Evolutionary conservation across 2,888 invertebrate genomes (phyloP).

Genomic region (Drosophila maculinotata): DNA sequence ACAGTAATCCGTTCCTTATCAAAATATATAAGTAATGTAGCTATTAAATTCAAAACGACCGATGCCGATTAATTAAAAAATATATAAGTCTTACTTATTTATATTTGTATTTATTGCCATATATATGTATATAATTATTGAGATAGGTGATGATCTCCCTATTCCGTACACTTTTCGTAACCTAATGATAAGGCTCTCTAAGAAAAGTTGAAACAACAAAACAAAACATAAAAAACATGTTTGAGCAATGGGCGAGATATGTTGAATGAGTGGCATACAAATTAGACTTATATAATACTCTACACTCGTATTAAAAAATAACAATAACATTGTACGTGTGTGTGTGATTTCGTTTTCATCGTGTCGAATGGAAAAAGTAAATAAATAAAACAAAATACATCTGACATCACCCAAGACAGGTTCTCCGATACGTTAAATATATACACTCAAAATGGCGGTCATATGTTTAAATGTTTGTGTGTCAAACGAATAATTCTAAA

Average conservation of each 20-base stretch:
- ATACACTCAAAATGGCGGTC: conserved; percentile 29
- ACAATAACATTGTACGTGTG: conserved; percentile 2
- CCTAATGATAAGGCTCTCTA: neutral
- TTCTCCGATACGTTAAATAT: conserved; percentile 31
- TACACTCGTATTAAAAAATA: conserved; percentile 19
- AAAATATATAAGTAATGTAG: too few species aligned
- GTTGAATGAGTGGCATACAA: conserved; percentile 27
- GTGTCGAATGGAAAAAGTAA: conserved; percentile 29
- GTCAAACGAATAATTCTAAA: conserved; percentile 50
- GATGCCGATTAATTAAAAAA: too few species aligned
- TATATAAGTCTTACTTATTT: neutral
- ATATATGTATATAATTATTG: neutral
- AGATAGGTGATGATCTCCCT: neutral
- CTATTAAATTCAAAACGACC: too few species aligned
- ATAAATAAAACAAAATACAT: conserved; percentile 38
- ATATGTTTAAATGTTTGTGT: conserved; percentile 46
- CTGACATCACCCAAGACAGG: conserved; percentile 76
- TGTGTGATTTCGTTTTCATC: conserved; percentile 10
- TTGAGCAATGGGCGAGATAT: conserved; percentile 7
- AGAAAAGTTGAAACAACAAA: too few species aligned
- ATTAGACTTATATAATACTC: conserved; percentile 42
- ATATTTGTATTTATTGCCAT: neutral
- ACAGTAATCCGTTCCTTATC: too few species aligned
- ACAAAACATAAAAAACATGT: conserved; percentile 8
- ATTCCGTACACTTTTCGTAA: conserved; percentile 2